phyloP scores from a whole-genome alignment of 2,113 vertebrate species.

The Gymnorhina tibicen region DNA sequence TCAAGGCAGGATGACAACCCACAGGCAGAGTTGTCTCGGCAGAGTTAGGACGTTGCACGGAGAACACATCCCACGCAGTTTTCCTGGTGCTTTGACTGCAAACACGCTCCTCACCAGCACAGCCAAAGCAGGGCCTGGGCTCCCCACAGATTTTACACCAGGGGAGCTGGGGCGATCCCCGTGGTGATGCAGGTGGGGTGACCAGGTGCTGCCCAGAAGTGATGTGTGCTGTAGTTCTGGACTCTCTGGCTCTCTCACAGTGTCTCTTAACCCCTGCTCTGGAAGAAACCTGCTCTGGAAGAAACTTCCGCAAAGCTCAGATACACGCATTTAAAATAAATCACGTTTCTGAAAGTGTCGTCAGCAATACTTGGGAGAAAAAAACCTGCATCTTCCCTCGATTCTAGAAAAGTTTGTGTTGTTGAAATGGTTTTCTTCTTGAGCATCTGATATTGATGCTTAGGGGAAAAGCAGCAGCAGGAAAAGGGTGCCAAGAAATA shows the following conservation, averaged over 20 bases:
- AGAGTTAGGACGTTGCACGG: not conserved
- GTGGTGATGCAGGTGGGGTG: not conserved
- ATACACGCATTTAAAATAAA: not conserved
- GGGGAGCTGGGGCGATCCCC: rapidly evolving
- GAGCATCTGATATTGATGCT: not conserved
- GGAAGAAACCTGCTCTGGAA: not conserved
- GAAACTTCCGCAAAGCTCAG: not conserved
- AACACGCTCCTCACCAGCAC: not conserved
- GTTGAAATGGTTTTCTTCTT: not conserved
- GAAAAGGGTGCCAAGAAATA: not conserved
- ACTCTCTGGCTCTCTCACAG: not conserved
- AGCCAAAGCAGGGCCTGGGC: not conserved
- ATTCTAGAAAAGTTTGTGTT: not conserved
- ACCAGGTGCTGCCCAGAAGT: not conserved
- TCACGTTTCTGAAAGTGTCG: not conserved
- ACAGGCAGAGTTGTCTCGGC: not conserved
- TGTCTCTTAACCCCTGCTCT: not conserved
- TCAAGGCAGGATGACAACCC: not conserved
- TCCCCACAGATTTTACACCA: rapidly evolving
- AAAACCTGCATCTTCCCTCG: rapidly evolving
- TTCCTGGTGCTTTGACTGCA: not conserved
- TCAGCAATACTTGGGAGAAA: not conserved
- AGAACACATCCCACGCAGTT: not conserved
- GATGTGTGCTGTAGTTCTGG: not conserved
- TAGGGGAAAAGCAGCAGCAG: not conserved